phyloP scores from a whole-genome alignment of 2,797 vertebrate species.

The Peromyscus attwateri region DNA sequence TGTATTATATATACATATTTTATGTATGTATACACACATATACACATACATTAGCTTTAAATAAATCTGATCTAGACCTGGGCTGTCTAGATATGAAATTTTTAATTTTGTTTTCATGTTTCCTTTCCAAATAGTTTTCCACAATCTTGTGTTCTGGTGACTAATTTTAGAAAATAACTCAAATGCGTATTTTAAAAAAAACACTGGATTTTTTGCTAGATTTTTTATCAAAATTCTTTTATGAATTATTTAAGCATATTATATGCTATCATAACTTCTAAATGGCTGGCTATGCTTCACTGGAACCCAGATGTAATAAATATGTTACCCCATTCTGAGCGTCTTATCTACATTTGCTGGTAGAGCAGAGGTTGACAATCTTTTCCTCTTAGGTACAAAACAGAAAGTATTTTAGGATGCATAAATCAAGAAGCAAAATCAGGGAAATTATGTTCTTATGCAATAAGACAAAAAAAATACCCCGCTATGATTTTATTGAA shows the following conservation, averaged over 20 bases:
- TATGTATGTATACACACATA: not conserved
- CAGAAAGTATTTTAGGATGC: not conserved
- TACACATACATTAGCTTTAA: not conserved
- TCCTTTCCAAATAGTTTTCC: not conserved
- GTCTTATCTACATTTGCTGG: not conserved
- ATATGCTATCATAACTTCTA: not conserved
- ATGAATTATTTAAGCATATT: not conserved
- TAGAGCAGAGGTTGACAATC: not conserved
- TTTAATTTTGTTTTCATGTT: not conserved
- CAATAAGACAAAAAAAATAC: not conserved
- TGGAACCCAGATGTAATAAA: not conserved
- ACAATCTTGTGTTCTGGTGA: not conserved
- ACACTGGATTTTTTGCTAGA: not conserved
- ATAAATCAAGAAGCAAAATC: not conserved
- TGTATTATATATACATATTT: no score
- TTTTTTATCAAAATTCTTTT: constrained; percentile 41
- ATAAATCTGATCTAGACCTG: constrained; percentile 37
- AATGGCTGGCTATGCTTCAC: not conserved
- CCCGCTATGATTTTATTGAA: not conserved
- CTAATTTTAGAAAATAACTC: constrained; percentile 23
- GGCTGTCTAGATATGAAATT: not conserved
- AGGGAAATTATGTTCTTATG: not conserved
- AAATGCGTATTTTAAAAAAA: constrained; percentile 6
- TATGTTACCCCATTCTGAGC: not conserved
- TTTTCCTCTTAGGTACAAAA: not conserved